Percentiles rank a stretch among this genome's conserved stretches.
Conservation (phyloP, 2,888 invertebrate genomes). For the Osedax fenrisi region DNA sequence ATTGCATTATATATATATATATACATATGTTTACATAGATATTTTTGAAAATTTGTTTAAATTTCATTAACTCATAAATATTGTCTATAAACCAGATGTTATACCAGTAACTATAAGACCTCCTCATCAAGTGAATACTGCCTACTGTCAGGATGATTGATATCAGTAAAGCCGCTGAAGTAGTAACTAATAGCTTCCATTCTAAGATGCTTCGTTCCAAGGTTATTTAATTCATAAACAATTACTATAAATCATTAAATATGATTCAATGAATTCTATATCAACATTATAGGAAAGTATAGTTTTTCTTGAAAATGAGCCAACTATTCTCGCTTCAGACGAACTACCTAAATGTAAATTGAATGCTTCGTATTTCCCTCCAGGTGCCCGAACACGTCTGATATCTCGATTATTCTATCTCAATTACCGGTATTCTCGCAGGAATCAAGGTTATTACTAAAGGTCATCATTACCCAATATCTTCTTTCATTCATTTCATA, state of each 20-base stretch:
- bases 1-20: too few relatives aligned
- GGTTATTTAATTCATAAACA: too few relatives aligned
- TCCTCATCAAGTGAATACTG: slow-evolving; percentile 91
- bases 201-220: slow-evolving; percentile 87
- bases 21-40: too few relatives aligned
- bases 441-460: slow-evolving; percentile 64
- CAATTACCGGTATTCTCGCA: slow-evolving; percentile 93
- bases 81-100: slow-evolving; percentile 60
- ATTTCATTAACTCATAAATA: too few relatives aligned
- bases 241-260: too few relatives aligned
- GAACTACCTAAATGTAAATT: slow-evolving; percentile 91
- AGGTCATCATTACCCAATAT: too few relatives aligned
- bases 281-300: background rate
- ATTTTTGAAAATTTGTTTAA: too few relatives aligned
- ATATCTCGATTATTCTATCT: slow-evolving; percentile 89
- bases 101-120: slow-evolving; percentile 96
- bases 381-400: slow-evolving; percentile 92
- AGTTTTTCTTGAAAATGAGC: slow-evolving; percentile 58
- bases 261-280: too few relatives aligned
- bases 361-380: slow-evolving; percentile 70
- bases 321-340: slow-evolving; percentile 85
- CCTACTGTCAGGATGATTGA: slow-evolving; percentile 97
- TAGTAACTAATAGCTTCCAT: slow-evolving; percentile 81
- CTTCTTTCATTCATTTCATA: too few relatives aligned
- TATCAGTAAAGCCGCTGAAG: slow-evolving; percentile 88